A percentile compares a stretch with the other conserved stretches of the same genome.
phyloP scores from a whole-genome alignment of 2,797 vertebrate genomes.

The Enteromius radiatus region DNA sequence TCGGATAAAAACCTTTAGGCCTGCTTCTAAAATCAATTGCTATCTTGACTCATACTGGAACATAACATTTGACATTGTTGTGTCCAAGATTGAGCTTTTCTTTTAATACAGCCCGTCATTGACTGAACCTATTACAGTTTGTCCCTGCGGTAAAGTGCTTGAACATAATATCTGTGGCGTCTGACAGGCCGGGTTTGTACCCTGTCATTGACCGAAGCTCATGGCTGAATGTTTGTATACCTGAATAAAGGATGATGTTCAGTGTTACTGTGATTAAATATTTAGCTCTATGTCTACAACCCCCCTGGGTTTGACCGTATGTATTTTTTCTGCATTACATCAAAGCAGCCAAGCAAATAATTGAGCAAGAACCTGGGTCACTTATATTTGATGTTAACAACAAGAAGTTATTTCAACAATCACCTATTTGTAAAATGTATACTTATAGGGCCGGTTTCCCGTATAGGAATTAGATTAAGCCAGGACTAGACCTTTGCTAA shows the following conservation, averaged over 20 bases:
- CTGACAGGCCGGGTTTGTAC: background rate
- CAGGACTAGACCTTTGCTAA: too few relatives aligned
- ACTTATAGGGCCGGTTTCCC: too few relatives aligned
- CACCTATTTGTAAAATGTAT: constrained; percentile 28
- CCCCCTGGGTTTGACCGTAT: constrained; percentile 1
- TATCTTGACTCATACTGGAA: background rate
- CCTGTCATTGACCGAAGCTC: constrained; percentile 24
- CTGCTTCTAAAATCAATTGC: constrained; percentile 18
- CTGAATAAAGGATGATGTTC: constrained; percentile 32
- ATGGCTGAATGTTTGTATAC: background rate
- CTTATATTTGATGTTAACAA: constrained; percentile 52
- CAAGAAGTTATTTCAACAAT: constrained; percentile 51
- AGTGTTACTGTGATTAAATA: constrained; percentile 45
- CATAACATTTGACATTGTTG: constrained; percentile 26
- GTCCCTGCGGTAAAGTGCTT: constrained; percentile 3
- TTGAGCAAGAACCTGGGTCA: constrained; percentile 46
- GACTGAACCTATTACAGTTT: constrained; percentile 15
- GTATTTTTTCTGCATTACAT: constrained; percentile 16
- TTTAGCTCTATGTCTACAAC: constrained; percentile 21
- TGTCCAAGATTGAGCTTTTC: constrained; percentile 7
- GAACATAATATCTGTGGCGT: constrained; percentile 5
- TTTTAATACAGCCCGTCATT: constrained; percentile 13
- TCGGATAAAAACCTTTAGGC: constrained; percentile 1
- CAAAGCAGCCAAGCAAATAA: constrained; percentile 52
- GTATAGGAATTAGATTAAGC: too few relatives aligned